phyloP scores from a whole-genome alignment of 2,888 invertebrate species.

The Leucozona laternaria region DNA sequence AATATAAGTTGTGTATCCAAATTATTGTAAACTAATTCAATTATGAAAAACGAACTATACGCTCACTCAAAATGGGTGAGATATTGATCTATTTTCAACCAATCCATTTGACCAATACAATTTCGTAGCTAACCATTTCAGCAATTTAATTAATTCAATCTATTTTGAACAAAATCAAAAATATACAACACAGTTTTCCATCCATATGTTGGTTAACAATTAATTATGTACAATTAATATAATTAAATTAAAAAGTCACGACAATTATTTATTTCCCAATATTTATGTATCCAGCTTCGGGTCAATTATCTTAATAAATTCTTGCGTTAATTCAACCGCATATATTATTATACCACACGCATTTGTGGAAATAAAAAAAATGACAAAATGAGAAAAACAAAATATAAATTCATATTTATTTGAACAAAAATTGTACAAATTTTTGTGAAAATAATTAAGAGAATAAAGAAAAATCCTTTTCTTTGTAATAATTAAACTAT shows the following conservation, averaged over 20 bases:
- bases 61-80: background rate
- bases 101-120: background rate
- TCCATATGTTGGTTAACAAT: background rate
- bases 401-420: background rate
- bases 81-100: background rate
- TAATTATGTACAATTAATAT: background rate
- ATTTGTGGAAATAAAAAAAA: background rate
- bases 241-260: conserved; percentile 29
- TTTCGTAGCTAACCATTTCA: background rate
- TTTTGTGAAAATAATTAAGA: no score
- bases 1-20: background rate
- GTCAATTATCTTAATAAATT: background rate
- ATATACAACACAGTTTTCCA: background rate
- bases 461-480: no score
- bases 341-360: background rate
- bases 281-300: background rate
- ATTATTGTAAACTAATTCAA: background rate
- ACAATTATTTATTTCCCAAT: conserved; percentile 1
- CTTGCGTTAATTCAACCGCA: background rate
- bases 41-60: background rate
- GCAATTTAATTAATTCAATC: background rate
- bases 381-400: background rate
- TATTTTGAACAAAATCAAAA: background rate
- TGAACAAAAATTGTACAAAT: no score
- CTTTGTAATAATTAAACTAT: no score